Conservation (phyloP, 2,888 invertebrate species). For the Notocelia uddmanniana region DNA sequence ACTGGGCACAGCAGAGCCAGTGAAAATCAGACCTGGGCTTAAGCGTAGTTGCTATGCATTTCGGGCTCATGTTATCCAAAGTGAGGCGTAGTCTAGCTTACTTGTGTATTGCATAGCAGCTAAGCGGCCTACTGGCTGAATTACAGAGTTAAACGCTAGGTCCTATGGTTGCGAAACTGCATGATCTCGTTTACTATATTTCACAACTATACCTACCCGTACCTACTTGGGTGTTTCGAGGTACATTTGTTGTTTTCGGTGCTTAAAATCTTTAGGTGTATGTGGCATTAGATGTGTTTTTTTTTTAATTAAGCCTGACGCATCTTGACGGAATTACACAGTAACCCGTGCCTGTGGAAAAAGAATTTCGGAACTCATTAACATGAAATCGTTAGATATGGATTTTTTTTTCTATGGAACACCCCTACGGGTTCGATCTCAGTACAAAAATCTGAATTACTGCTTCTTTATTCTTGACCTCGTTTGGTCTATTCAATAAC, state of each 20-base stretch:
- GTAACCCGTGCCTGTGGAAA: too few species aligned
- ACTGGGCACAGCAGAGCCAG: background rate
- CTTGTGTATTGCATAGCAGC: background rate
- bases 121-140: background rate
- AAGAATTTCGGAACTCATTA: too few species aligned
- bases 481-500: conserved; percentile 1
- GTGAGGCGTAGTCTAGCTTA: background rate
- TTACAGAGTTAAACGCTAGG: conserved; percentile 12
- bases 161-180: conserved; percentile 13
- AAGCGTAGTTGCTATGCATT: background rate
- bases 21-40: background rate
- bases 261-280: too few species aligned
- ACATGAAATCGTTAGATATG: too few species aligned
- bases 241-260: background rate
- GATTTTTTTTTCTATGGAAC: too few species aligned
- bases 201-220: background rate
- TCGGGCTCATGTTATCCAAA: background rate
- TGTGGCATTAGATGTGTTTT: too few species aligned
- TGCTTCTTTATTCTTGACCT: conserved; percentile 10
- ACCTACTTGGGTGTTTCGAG: background rate
- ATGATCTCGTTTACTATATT: background rate
- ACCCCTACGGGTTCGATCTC: too few species aligned
- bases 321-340: too few species aligned
- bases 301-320: too few species aligned
- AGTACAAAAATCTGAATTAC: background rate